phyloP scores from a whole-genome alignment of 2,888 invertebrate genomes.

The Athrips mouffetella region DNA sequence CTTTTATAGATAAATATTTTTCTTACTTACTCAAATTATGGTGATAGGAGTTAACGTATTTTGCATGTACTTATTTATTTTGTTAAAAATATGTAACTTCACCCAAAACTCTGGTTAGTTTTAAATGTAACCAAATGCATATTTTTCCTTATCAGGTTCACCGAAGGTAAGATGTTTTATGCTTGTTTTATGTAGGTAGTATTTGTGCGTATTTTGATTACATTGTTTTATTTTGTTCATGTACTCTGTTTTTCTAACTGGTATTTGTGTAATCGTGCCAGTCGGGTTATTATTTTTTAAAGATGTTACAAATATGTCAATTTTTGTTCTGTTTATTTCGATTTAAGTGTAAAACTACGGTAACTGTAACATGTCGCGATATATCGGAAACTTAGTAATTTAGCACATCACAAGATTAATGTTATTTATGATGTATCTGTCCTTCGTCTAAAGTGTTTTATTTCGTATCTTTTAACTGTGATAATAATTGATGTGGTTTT shows the following conservation, averaged over 20 bases:
- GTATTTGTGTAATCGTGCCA: background rate
- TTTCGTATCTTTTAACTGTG: no score
- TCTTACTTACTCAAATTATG: background rate
- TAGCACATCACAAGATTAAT: no score
- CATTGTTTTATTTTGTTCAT: constrained; percentile 16
- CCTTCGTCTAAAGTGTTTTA: no score
- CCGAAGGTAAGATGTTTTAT: constrained; percentile 65
- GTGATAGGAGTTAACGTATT: background rate
- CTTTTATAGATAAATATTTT: background rate
- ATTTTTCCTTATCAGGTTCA: constrained; percentile 65
- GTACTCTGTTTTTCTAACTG: background rate
- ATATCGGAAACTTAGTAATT: no score
- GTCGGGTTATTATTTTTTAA: no score
- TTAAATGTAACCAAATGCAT: constrained; percentile 32
- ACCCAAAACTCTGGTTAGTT: constrained; percentile 34
- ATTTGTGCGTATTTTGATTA: constrained; percentile 20
- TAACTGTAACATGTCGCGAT: background rate
- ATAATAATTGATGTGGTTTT: no score
- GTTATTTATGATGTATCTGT: no score
- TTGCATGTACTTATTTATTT: constrained; percentile 10
- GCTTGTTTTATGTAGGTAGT: constrained; percentile 55
- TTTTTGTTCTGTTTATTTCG: no score
- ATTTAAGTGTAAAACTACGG: no score
- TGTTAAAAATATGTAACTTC: constrained; percentile 10
- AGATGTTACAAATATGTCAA: no score